Evolutionary conservation across 2,888 invertebrate species (phyloP).

Genomic region (Micropterix aruncella): DNA sequence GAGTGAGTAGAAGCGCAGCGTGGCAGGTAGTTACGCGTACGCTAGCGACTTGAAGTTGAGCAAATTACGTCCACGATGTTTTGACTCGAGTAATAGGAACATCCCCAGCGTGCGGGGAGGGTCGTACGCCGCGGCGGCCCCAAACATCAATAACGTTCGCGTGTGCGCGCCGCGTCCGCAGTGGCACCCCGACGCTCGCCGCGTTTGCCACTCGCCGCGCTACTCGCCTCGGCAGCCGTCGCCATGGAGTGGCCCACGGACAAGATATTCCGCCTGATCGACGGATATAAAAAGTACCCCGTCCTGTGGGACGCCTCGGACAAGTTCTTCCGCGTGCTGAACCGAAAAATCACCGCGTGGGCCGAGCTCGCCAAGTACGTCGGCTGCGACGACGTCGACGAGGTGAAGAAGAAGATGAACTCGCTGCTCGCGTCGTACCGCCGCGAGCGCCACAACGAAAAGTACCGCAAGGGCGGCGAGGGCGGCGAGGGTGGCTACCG

Average conservation of each 20-base stretch:
- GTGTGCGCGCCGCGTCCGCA: too few species aligned
- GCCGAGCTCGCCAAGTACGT: not conserved
- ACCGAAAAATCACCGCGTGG: not conserved
- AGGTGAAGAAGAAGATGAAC: constrained; percentile 8
- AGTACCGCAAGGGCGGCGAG: not conserved
- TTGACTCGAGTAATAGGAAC: too few species aligned
- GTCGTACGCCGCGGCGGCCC: too few species aligned
- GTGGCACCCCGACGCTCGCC: too few species aligned
- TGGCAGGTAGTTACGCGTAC: too few species aligned
- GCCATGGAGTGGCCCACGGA: not conserved
- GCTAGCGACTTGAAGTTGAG: too few species aligned
- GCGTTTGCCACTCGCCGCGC: too few species aligned
- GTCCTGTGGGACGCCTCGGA: not conserved
- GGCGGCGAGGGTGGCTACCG: not conserved
- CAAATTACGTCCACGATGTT: too few species aligned
- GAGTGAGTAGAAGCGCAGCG: too few species aligned
- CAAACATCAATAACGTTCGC: too few species aligned
- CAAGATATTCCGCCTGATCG: not conserved
- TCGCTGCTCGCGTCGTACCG: constrained; percentile 11
- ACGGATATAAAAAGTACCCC: not conserved
- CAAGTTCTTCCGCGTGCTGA: not conserved
- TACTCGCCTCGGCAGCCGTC: too few species aligned
- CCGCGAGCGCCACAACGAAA: constrained; percentile 8
- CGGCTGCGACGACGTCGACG: not conserved
- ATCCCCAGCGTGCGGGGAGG: too few species aligned